Conservation (phyloP, 2,113 vertebrate genomes). For the Cephalopterus ornatus region DNA sequence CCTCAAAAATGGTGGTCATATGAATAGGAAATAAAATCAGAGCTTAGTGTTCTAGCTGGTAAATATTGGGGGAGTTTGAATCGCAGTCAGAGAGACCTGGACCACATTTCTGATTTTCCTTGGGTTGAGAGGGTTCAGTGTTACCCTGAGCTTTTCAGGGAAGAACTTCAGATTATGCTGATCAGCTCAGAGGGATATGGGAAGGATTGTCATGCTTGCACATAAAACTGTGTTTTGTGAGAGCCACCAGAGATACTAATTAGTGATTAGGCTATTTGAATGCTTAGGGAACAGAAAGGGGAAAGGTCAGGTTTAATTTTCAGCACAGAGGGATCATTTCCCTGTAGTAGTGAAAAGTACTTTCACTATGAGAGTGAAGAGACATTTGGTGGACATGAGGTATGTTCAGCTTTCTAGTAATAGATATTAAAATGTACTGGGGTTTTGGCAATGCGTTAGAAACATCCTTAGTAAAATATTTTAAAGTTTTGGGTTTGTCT, state of each 20-base stretch:
- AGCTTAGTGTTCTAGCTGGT: background rate
- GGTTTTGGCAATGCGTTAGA: background rate
- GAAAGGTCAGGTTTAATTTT: background rate
- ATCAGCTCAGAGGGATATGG: background rate
- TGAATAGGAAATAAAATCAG: background rate
- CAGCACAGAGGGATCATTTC: background rate
- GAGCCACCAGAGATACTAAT: background rate
- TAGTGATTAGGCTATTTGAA: background rate
- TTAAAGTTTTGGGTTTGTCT: background rate
- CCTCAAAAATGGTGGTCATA: background rate
- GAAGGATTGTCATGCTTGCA: background rate
- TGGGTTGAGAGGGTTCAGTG: background rate
- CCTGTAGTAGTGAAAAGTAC: background rate
- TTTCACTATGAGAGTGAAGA: background rate
- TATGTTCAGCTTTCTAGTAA: background rate
- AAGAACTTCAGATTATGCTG: background rate
- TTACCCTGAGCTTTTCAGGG: background rate
- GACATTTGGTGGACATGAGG: background rate
- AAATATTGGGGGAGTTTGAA: background rate
- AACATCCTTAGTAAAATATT: background rate
- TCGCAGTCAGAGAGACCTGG: conserved; percentile 6
- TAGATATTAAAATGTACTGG: background rate
- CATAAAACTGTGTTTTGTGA: background rate
- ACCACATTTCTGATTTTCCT: background rate
- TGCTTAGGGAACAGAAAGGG: background rate